Base-by-base conservation (phyloP, 2,888 invertebrate species). In the Athetis lepigone region DNA sequence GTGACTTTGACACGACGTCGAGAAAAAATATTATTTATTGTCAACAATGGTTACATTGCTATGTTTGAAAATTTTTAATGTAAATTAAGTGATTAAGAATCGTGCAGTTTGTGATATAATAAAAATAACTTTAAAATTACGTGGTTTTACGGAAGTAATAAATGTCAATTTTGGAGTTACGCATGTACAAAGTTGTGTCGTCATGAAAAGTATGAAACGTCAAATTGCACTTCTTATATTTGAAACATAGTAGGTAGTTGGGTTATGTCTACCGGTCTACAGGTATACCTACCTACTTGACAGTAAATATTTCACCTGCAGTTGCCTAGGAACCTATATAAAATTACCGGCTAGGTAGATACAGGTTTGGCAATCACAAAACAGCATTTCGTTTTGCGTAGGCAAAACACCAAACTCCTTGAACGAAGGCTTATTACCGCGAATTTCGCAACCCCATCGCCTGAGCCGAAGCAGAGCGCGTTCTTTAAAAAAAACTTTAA, bases 301-400 rank as follows among this genome's bases (percentile, higher is more conserved):
- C 6, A 40, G 25, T 54, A 58, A 62, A 58, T 72, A 74, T 61
- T 71, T 74, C 68, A 76, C 70, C 75, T 77, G 71, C 36, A 49
- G 56, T 45, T 42, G 37, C 23, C 2, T 43, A 23, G 23, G 21
- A n/a, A 72, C 46, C 8, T 13, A 33, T 33, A 33, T 8, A 13
- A 33, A 33, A 79, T 56, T 66, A 72, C 63, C 65, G 29, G 71
- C 64, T 57, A 33, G 13, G 33, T 59, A 33, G 13, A 13, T 59
- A 75, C 73, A 76, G 65, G 77, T 80, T 80, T 72, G 56, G 72
- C 52, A 79, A 80, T 69, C 61, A 59, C 52, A 52, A 59, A 72
- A 66, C 66, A 61, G 47, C 47, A 71, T 80, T 70, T 71, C 16
- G 25, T 62, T 76, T 62, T 70, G 81, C 79, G 82, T 85, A 79